These are phyloP conservation scores for Polymixis flavicincta DNA, from an alignment of 2,888 invertebrate genomes.

Conservation along the genomic window DNA sequence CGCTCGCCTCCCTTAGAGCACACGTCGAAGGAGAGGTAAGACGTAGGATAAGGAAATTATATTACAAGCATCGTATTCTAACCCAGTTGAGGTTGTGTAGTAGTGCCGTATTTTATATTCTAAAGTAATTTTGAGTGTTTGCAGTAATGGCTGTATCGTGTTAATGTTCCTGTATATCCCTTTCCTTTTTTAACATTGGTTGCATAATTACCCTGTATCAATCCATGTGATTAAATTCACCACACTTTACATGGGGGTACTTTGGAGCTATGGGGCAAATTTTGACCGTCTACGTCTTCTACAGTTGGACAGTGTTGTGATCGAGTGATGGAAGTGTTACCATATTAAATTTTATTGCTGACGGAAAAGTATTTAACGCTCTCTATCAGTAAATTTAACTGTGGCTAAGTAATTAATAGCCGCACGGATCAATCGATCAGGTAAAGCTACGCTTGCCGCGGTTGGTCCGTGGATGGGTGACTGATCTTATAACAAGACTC, in stretches of 20 bases:
- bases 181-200: slow-evolving; percentile 30
- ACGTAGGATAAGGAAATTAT: slow-evolving; percentile 8
- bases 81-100: slow-evolving; percentile 23
- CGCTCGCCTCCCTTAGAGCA: slow-evolving; percentile 68
- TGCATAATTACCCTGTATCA: slow-evolving; percentile 21
- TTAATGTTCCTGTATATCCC: slow-evolving; percentile 31
- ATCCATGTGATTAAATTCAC: slow-evolving; percentile 28
- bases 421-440: no score
- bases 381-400: neutral
- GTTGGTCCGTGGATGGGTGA: no score
- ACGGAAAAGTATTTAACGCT: neutral
- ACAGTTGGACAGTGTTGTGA: neutral
- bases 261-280: slow-evolving; percentile 3
- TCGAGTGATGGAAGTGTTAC: neutral
- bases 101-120: slow-evolving; percentile 36
- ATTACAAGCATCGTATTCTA: slow-evolving; percentile 17
- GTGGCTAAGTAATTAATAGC: no score
- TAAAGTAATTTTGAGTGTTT: slow-evolving; percentile 43
- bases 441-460: no score
- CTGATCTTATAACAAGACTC: no score
- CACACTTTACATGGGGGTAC: neutral
- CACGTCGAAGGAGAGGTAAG: slow-evolving; percentile 69
- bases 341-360: slow-evolving; percentile 1
- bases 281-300: neutral
- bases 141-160: slow-evolving; percentile 52